A percentile compares a stretch with the other conserved stretches of the same genome.
Conservation (phyloP, 2,113 vertebrate genomes). For the Tretioscincus oriximinensis region DNA sequence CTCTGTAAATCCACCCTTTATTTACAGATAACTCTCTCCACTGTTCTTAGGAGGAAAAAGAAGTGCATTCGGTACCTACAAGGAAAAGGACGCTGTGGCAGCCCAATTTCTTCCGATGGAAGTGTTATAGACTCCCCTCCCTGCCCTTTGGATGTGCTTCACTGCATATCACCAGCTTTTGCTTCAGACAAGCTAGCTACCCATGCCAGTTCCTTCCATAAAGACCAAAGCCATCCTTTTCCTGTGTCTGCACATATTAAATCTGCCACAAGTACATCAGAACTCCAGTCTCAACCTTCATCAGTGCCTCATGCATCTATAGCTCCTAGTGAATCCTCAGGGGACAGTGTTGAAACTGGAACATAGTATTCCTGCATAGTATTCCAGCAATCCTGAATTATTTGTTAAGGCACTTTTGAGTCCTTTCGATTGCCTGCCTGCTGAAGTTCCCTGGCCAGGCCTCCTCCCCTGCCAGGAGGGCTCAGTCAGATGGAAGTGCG, state of each 20-base stretch:
- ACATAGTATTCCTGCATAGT: slow-evolving; percentile 59
- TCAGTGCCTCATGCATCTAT: slow-evolving; percentile 32
- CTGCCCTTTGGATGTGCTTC: slow-evolving; percentile 75
- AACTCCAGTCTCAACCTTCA: slow-evolving; percentile 48
- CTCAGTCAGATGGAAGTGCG: slow-evolving; percentile 23
- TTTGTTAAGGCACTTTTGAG: slow-evolving; percentile 29
- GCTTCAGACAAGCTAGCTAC: slow-evolving; percentile 75
- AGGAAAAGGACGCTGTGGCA: slow-evolving; percentile 90
- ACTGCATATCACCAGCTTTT: slow-evolving; percentile 71
- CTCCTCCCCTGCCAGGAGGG: not conserved
- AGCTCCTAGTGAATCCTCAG: slow-evolving; percentile 44
- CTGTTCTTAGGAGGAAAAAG: slow-evolving; percentile 99
- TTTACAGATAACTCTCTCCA: slow-evolving; percentile 95
- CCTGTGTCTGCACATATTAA: slow-evolving; percentile 64
- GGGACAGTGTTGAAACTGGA: slow-evolving; percentile 56
- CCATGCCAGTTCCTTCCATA: slow-evolving; percentile 65
- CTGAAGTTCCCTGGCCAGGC: slow-evolving; percentile 9
- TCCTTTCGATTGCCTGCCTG: not conserved
- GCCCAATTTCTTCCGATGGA: slow-evolving; percentile 98
- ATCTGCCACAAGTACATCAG: slow-evolving; percentile 64
- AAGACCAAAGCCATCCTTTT: slow-evolving; percentile 60
- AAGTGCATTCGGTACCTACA: slow-evolving; percentile 99
- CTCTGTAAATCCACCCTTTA: slow-evolving; percentile 80
- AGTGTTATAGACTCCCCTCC: slow-evolving; percentile 93
- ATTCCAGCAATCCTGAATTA: slow-evolving; percentile 13